Evolutionary conservation across 37 sponge, comb jelly and placozoan species (phyloP).

Genomic region (Ephydatia muelleri): DNA sequence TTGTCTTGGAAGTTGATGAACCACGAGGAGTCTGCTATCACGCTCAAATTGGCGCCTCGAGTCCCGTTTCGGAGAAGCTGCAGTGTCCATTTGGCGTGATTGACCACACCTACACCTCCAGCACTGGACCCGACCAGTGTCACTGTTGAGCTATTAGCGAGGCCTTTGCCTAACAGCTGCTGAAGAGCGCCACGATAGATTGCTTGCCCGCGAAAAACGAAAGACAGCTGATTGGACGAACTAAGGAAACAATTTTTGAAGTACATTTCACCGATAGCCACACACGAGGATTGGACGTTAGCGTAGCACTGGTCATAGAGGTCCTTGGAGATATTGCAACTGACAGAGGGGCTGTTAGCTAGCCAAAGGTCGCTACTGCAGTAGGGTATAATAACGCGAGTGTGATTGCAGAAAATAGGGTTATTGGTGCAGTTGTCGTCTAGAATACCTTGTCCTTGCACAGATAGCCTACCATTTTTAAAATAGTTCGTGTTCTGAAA

Average conservation of each 20-base stretch:
- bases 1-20: constrained; percentile 82
- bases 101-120: constrained; percentile 82
- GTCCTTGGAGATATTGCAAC: too few relatives aligned
- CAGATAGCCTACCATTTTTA: not conserved
- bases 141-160: too few relatives aligned
- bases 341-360: constrained; percentile 2
- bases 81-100: constrained; percentile 62
- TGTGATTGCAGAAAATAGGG: constrained; percentile 38
- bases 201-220: too few relatives aligned
- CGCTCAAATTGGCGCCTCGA: not conserved
- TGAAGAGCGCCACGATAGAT: too few relatives aligned
- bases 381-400: constrained; percentile 58
- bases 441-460: constrained; percentile 20
- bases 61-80: constrained; percentile 5
- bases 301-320: too few relatives aligned
- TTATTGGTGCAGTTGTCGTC: constrained; percentile 9
- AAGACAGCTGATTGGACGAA: too few relatives aligned
- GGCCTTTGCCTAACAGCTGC: too few relatives aligned
- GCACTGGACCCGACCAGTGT: constrained; percentile 64
- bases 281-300: too few relatives aligned
- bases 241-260: too few relatives aligned
- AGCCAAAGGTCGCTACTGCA: constrained; percentile 71
- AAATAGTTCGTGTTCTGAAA: not conserved
- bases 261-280: too few relatives aligned
- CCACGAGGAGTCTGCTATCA: constrained; percentile 85